A percentile compares a stretch with the other conserved stretches of the same genome.
Conservation (phyloP, 2,113 vertebrate species). For the Motacilla alba region DNA sequence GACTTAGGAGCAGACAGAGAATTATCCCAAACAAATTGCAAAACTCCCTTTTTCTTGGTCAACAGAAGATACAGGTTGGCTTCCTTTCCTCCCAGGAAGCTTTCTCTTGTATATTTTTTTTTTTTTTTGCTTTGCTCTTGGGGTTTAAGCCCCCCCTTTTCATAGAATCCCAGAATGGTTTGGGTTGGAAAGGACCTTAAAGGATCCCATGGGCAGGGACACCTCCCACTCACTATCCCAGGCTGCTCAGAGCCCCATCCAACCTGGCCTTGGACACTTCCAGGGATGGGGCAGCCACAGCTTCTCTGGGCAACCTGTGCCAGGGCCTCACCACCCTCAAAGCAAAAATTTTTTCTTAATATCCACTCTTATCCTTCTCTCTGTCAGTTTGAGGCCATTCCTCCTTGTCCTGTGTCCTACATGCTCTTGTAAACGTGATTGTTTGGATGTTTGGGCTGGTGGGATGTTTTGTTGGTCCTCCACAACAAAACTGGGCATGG, state of each 20-base stretch:
- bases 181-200: neutral
- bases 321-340: rapidly evolving
- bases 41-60: neutral
- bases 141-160: neutral
- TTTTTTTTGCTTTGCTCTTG: neutral
- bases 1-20: neutral
- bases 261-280: neutral
- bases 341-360: neutral
- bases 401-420: neutral
- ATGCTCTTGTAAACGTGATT: rapidly evolving
- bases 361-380: neutral
- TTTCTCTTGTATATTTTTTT: neutral
- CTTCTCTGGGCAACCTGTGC: neutral
- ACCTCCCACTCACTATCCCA: neutral
- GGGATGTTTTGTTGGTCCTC: neutral
- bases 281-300: neutral
- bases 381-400: neutral
- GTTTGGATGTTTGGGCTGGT: neutral
- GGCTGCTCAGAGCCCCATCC: neutral
- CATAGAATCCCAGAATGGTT: neutral
- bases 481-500: neutral
- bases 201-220: neutral
- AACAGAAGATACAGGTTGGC: neutral
- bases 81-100: neutral
- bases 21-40: neutral